Evolutionary conservation across 35 echinoderm and acorn worm genomes (phyloP).

Genomic region (Amphiura filiformis): DNA sequence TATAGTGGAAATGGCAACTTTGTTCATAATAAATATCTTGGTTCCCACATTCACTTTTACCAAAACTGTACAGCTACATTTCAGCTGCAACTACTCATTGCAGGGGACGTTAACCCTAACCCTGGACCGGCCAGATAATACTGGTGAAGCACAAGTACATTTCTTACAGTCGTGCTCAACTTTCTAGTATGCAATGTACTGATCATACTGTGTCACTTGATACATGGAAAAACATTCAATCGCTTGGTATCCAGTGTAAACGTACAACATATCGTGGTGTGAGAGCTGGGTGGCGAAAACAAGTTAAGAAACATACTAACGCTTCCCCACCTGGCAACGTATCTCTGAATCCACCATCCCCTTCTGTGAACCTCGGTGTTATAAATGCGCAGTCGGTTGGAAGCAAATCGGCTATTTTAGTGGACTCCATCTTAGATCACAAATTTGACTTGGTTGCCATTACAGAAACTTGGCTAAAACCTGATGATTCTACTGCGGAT

Average conservation of each 20-base stretch:
- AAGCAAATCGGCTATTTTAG: conserved; percentile 2
- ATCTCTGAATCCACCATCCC: background rate
- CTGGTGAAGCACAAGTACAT: background rate
- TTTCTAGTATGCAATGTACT: background rate
- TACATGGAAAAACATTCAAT: background rate
- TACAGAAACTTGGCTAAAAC: conserved; percentile 26
- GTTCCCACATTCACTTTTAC: background rate
- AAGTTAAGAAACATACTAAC: background rate
- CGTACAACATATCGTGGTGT: background rate
- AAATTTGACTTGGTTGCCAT: conserved; percentile 29
- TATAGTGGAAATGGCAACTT: background rate
- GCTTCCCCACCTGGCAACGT: background rate
- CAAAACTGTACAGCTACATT: background rate
- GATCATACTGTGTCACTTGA: background rate
- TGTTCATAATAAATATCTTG: background rate
- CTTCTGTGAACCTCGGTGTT: background rate
- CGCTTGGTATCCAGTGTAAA: background rate
- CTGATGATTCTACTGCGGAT: background rate
- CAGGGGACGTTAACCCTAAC: background rate
- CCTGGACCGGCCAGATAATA: background rate
- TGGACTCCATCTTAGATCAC: conserved; percentile 18
- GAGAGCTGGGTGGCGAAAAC: background rate
- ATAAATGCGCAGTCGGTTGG: conserved; percentile 24
- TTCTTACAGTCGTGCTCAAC: background rate
- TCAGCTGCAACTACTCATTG: background rate